Percentiles rank a stretch among this genome's conserved stretches.
These are phyloP conservation scores for Meloidogyne chitwoodi DNA, from an alignment of 1,140 invertebrate genomes.

Conservation along the genomic window DNA sequence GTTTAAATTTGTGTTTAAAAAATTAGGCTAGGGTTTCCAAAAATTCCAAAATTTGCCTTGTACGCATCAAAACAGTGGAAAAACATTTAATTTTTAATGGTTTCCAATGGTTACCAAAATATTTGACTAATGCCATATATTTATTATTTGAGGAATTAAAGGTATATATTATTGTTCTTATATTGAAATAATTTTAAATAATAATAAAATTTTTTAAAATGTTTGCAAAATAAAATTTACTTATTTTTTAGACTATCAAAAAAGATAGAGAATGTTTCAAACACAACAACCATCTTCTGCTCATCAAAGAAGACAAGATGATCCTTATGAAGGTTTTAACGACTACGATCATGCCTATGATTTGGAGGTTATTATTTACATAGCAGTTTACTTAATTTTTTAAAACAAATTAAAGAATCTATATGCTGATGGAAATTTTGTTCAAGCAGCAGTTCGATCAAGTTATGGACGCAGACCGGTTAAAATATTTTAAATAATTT, in stretches of 20 bases:
- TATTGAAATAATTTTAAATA: too few species aligned
- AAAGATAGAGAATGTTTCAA: background rate
- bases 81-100: background rate
- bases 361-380: background rate
- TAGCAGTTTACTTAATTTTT: background rate
- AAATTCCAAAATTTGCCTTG: too few species aligned
- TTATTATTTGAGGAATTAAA: too few species aligned
- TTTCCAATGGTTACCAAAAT: background rate
- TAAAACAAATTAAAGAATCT: slow-evolving; percentile 44
- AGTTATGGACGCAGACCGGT: slow-evolving; percentile 55
- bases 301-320: slow-evolving; percentile 24
- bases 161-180: too few species aligned
- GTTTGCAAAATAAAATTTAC: too few species aligned
- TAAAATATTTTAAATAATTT: slow-evolving; percentile 16
- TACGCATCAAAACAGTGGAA: too few species aligned
- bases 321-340: slow-evolving; percentile 55
- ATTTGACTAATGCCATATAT: too few species aligned
- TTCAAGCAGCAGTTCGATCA: slow-evolving; percentile 47
- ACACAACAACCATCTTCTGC: background rate
- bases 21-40: too few species aligned
- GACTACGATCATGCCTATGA: slow-evolving; percentile 57
- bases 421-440: slow-evolving; percentile 48
- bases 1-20: background rate
- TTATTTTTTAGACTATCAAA: too few species aligned
- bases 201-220: too few species aligned